Evolutionary conservation across 1,140 invertebrate genomes (phyloP).

Genomic region (Pantala flavescens): DNA sequence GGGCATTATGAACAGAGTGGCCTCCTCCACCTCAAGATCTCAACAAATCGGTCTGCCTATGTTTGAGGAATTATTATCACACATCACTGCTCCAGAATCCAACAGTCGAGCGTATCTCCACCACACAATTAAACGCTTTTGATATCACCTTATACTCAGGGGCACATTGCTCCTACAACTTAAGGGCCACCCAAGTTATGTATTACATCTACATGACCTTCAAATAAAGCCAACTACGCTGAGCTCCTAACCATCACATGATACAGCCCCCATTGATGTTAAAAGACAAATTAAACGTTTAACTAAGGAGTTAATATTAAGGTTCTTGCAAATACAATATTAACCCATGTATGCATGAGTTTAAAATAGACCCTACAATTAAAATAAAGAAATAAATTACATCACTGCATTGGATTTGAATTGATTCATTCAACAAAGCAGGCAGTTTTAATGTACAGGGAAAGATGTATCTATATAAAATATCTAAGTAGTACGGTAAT

Average conservation of each 20-base stretch:
- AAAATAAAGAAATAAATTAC: not conserved
- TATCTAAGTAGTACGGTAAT: no score
- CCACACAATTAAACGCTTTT: conserved; percentile 1
- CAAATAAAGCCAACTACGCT: not conserved
- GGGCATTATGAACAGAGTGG: conserved; percentile 15
- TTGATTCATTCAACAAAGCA: not conserved
- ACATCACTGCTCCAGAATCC: conserved; percentile 15
- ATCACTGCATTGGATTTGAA: not conserved
- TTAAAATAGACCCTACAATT: not conserved
- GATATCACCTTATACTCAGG: not conserved
- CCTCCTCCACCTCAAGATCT: conserved; percentile 15
- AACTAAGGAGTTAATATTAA: not conserved
- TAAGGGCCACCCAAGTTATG: not conserved
- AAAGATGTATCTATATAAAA: no score
- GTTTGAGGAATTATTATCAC: conserved; percentile 19
- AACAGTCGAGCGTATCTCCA: conserved; percentile 4
- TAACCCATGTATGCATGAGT: not conserved
- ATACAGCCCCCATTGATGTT: not conserved
- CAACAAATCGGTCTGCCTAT: conserved; percentile 18
- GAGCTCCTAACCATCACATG: not conserved
- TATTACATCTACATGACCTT: not conserved
- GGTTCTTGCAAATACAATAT: not conserved
- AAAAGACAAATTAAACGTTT: not conserved
- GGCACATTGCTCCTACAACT: not conserved
- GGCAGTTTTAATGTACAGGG: no score